Conservation (phyloP, 2,113 vertebrate genomes). For the pig (Sus scrofa) region DNA sequence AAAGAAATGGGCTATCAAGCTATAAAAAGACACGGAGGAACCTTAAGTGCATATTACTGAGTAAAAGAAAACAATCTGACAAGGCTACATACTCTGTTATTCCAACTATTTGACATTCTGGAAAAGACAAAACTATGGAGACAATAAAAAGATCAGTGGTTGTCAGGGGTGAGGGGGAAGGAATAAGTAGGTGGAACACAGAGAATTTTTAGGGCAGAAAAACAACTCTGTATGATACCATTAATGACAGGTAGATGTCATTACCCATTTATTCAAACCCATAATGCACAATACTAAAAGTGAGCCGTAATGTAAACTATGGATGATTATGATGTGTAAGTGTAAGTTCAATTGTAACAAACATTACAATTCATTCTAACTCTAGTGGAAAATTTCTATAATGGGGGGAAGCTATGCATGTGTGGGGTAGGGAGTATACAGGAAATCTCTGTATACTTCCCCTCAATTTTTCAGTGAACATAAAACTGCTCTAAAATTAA, state of each 20-base stretch:
- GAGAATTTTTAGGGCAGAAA: background rate
- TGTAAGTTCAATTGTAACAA: background rate
- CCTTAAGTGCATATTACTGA: background rate
- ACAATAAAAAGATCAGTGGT: background rate
- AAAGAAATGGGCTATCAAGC: background rate
- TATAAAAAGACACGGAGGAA: background rate
- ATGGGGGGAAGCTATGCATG: background rate
- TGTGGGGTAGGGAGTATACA: background rate
- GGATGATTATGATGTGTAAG: background rate
- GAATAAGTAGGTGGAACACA: background rate
- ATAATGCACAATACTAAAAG: background rate
- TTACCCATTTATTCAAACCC: background rate
- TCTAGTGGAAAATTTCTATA: background rate
- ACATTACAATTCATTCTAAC: background rate
- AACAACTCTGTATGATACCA: background rate
- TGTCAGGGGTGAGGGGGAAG: background rate
- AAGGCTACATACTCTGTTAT: background rate
- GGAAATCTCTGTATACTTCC: background rate
- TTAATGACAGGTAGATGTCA: background rate
- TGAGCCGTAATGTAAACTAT: background rate
- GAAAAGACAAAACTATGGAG: background rate
- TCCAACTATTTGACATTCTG: background rate
- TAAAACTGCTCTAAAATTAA: background rate
- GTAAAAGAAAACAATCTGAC: background rate
- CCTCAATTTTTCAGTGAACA: background rate